phyloP scores from a whole-genome alignment of 2,113 vertebrate species.

The Sphyrna mokarran region DNA sequence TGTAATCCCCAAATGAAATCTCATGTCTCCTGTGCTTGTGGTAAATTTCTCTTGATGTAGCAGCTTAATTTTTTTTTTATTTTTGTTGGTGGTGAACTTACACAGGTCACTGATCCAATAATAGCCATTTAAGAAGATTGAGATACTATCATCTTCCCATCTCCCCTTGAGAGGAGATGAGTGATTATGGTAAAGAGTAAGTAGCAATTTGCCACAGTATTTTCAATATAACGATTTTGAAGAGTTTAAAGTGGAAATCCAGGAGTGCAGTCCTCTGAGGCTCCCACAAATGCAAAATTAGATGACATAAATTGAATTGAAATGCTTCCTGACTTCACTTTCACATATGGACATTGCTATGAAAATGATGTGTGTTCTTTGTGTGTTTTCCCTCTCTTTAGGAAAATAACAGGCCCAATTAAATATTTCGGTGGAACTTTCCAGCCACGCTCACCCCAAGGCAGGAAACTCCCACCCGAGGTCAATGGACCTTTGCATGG shows the following conservation, averaged over 20 bases:
- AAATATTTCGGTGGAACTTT: too few species aligned
- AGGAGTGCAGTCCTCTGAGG: not conserved
- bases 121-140: not conserved
- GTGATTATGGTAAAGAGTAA: not conserved
- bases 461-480: too few species aligned
- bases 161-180: not conserved
- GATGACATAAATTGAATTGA: not conserved
- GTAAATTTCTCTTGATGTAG: slow-evolving; percentile 10
- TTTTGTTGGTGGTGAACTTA: slow-evolving; percentile 1
- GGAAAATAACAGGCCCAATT: not conserved
- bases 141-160: not conserved
- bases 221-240: not conserved
- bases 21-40: not conserved
- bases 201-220: not conserved
- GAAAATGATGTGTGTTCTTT: not conserved
- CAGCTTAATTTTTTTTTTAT: not conserved
- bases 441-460: too few species aligned
- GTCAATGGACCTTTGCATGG: too few species aligned
- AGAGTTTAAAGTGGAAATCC: not conserved
- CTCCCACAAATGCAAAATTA: not conserved
- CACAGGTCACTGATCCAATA: not conserved
- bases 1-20: slow-evolving; percentile 28
- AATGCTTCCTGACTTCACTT: not conserved
- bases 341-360: not conserved
- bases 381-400: too few species aligned